Base-by-base conservation (phyloP, 2,797 vertebrate species). In the Pitangus sulphuratus region DNA sequence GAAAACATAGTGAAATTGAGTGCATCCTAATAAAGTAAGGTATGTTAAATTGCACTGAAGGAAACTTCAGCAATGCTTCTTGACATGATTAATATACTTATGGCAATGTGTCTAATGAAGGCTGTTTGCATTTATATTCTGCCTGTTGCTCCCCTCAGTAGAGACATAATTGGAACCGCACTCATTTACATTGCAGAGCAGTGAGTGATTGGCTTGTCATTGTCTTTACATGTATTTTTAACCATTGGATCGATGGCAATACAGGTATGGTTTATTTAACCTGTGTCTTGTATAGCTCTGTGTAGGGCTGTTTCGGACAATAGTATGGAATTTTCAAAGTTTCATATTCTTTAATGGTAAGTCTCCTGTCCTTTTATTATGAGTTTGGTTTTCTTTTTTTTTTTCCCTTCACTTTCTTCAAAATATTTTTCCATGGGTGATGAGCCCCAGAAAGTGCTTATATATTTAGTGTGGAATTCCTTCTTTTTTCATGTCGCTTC, bases 1-100 rank as follows among this genome's bases (percentile, higher is more conserved):
- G 62, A 95, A 91, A 95, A 78, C 77, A 82, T 44, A 81, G 77
- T 90, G 91, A 96, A 95, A 96, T 95, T 88, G 93, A 93, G 87
- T 95, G 94, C 64, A 79, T 96, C 83, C 70, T 95, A 93, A 95
- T 96, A 96, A 96, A 90, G 83, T 79, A 61, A 89, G 94, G 74
- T 90, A 74, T 68, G 70, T 94, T 96, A 94, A 89, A 95, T 93
- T 95, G 86, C 60, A 16, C 53, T 80, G 80, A 95, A 96, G 70
- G 64, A 94, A 96, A 84, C 57, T 90, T 79, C 62, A 91, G 89
- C 83, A 70, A 6, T 87, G 91, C 84, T 89, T 66, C 89, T 86
- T 91, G 89, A 91, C 86, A 61, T 90, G 95, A 95, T 95, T 95
- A 94, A 96, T 96, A 87, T 62, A 80, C 91, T 92, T 80, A 60